phyloP scores from a whole-genome alignment of 2,888 invertebrate genomes.

The Zootermopsis nevadensis region DNA sequence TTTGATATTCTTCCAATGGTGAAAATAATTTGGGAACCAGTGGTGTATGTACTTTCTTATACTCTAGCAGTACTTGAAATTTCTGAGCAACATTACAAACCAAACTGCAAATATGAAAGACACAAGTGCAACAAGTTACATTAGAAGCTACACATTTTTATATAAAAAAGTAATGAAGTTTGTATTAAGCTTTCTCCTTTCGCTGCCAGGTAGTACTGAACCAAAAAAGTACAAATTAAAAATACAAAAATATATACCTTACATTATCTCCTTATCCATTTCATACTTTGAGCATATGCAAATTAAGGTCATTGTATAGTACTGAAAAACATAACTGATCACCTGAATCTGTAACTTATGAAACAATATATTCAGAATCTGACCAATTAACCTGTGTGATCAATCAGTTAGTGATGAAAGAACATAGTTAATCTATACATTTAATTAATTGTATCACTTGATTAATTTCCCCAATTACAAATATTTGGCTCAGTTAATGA shows the following conservation, averaged over 20 bases:
- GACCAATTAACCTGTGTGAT: too few relatives aligned
- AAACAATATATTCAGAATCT: too few relatives aligned
- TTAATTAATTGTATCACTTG: too few relatives aligned
- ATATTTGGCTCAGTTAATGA: too few relatives aligned
- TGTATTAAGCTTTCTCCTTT: not conserved
- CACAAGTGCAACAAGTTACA: not conserved
- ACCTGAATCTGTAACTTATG: too few relatives aligned
- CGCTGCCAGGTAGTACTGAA: not conserved
- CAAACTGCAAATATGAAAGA: not conserved
- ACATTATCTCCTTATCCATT: not conserved
- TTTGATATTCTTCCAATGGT: too few relatives aligned
- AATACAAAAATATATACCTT: not conserved
- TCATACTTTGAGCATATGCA: not conserved
- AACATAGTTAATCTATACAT: too few relatives aligned
- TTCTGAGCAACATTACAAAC: not conserved
- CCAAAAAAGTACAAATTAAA: not conserved
- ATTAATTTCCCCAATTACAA: too few relatives aligned
- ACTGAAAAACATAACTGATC: too few relatives aligned
- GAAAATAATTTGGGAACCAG: not conserved
- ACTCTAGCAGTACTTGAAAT: not conserved
- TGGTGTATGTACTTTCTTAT: not conserved
- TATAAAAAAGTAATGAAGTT: not conserved
- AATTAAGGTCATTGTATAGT: not conserved
- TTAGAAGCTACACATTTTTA: not conserved
- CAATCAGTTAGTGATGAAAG: too few relatives aligned